Conservation (phyloP, 2,113 vertebrate species). For the Heterocephalus glaber region DNA sequence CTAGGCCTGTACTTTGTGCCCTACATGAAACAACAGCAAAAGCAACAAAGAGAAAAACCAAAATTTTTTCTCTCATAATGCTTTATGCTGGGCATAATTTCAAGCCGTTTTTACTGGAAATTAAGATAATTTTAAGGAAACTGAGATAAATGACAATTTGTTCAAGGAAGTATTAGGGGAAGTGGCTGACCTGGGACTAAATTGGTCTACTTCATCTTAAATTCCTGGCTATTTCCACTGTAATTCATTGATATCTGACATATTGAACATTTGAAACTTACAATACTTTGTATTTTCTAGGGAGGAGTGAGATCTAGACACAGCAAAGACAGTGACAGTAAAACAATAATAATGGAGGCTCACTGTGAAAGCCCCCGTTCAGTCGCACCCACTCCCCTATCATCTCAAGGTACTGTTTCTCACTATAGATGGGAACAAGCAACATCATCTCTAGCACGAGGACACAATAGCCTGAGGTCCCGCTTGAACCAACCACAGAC, state of each 20-base stretch:
- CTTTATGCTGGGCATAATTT: conserved; percentile 28
- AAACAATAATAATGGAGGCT: not conserved
- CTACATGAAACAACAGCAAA: not conserved
- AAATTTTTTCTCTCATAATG: not conserved
- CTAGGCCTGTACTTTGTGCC: not conserved
- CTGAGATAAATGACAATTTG: not conserved
- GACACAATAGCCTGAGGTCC: not conserved
- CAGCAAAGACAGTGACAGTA: not conserved
- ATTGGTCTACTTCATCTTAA: not conserved
- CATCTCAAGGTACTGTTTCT: not conserved
- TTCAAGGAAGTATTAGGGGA: not conserved
- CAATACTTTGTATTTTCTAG: not conserved
- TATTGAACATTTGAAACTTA: not conserved
- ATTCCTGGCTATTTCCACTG: not conserved
- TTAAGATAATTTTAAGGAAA: conserved; percentile 26
- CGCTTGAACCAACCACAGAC: not conserved
- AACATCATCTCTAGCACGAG: not conserved
- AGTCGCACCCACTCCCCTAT: not conserved
- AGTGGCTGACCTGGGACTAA: not conserved
- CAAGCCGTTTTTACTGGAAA: not conserved
- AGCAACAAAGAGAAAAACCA: not conserved
- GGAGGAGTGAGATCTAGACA: not conserved
- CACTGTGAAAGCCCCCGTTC: not conserved
- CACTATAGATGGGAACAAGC: not conserved
- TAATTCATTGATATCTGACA: not conserved